These are phyloP conservation scores for Pteronura brasiliensis DNA, from an alignment of 2,113 vertebrate genomes.

Conservation along the genomic window DNA sequence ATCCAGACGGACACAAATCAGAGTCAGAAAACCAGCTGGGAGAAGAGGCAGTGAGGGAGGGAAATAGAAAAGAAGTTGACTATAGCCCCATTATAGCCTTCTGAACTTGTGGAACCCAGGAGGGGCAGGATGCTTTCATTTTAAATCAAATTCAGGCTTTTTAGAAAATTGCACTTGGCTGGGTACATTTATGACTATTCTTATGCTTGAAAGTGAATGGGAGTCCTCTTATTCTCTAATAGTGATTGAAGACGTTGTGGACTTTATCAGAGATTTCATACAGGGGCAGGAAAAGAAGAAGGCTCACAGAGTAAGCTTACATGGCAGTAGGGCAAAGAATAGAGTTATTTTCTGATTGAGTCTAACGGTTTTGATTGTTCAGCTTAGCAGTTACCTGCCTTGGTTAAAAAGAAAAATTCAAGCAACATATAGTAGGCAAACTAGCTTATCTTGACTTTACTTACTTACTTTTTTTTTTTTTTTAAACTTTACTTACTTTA, in stretches of 20 bases:
- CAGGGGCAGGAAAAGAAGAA: not conserved
- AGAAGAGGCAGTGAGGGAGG: not conserved
- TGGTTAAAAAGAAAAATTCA: not conserved
- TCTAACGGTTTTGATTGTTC: not conserved
- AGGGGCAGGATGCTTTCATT: not conserved
- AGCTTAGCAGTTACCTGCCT: not conserved
- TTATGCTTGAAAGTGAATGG: not conserved
- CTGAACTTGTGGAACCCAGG: not conserved
- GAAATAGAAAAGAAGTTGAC: not conserved
- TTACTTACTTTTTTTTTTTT: too few relatives aligned
- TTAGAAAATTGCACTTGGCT: not conserved
- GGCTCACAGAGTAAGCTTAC: not conserved
- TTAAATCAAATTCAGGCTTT: constrained; percentile 5
- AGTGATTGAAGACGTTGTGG: not conserved
- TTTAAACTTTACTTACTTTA: not conserved
- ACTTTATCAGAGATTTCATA: not conserved
- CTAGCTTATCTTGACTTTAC: not conserved
- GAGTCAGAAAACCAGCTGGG: not conserved
- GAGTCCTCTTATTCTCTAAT: not conserved
- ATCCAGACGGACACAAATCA: not conserved
- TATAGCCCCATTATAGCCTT: not conserved
- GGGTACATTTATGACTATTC: not conserved
- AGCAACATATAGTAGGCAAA: not conserved
- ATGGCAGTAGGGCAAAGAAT: not conserved
- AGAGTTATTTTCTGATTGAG: not conserved